A percentile compares a stretch with the other conserved stretches of the same genome.
These are phyloP conservation scores for Petrocephalus sullivani DNA, from an alignment of 2,797 vertebrate species.

Conservation along the genomic window DNA sequence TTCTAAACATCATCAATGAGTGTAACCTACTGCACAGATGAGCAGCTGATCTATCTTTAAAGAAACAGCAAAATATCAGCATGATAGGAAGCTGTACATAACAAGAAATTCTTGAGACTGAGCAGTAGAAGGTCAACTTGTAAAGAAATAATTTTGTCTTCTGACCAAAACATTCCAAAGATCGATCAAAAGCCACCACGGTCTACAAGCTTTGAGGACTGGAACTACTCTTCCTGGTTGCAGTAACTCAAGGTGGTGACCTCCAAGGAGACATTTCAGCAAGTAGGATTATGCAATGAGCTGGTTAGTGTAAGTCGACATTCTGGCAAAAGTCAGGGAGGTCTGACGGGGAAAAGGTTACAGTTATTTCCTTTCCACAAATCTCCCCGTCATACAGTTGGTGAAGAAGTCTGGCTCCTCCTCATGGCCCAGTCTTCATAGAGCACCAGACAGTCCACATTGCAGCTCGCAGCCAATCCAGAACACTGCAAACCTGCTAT, in stretches of 20 bases:
- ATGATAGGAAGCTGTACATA: not conserved
- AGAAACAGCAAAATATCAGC: not conserved
- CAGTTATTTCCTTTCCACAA: not conserved
- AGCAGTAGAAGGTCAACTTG: not conserved
- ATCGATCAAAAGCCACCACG: not conserved
- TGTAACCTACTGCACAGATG: not conserved
- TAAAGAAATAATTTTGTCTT: not conserved
- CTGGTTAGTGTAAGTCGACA: not conserved
- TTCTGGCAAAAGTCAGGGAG: not conserved
- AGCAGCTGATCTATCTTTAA: not conserved
- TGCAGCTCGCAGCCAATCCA: not conserved
- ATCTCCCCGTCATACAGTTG: not conserved
- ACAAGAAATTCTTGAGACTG: not conserved
- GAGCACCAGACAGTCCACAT: not conserved
- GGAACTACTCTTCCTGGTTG: not conserved
- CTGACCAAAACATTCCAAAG: not conserved
- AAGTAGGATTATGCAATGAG: not conserved
- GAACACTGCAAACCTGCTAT: not conserved
- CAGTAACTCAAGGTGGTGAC: not conserved
- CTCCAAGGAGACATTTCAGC: not conserved
- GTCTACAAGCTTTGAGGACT: not conserved
- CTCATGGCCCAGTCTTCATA: not conserved
- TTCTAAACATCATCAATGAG: not conserved
- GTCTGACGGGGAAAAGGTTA: not conserved
- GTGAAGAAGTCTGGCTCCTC: not conserved